These are phyloP conservation scores for Tipula lateralis DNA, from an alignment of 2,888 invertebrate species.

Conservation along the genomic window DNA sequence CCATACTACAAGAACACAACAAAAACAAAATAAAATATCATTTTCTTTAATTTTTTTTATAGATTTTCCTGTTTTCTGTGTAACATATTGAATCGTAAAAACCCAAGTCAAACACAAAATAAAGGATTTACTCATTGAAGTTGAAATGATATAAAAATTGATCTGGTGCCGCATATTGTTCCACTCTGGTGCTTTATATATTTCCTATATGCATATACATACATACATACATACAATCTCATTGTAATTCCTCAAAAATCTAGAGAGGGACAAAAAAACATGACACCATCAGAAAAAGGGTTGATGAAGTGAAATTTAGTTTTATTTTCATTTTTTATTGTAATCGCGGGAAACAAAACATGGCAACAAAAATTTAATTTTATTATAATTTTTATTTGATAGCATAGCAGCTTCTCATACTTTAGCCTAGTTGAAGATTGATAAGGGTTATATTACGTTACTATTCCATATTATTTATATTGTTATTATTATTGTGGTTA, in stretches of 20 bases:
- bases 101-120: not conserved
- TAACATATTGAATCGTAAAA: slow-evolving; percentile 24
- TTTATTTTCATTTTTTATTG: slow-evolving; percentile 7
- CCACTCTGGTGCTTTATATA: not conserved
- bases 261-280: not conserved
- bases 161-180: slow-evolving; percentile 11
- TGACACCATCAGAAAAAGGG: not conserved
- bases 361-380: slow-evolving; percentile 2
- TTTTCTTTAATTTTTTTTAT: not conserved
- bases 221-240: not conserved
- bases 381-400: slow-evolving; percentile 24
- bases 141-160: not conserved
- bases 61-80: not conserved
- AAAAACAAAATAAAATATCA: not conserved
- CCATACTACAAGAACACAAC: not conserved
- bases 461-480: not conserved
- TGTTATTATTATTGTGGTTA: not conserved
- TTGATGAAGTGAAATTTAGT: slow-evolving; percentile 3
- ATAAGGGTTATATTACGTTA: not conserved
- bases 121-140: slow-evolving; percentile 9
- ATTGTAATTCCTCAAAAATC: not conserved
- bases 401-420: not conserved
- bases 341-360: slow-evolving; percentile 11
- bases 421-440: not conserved
- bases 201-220: not conserved